Evolutionary conservation across 2,113 vertebrate species (phyloP), one percentile per base, ranked within the genome.

Genomic region (Melozone crissalis): DNA sequence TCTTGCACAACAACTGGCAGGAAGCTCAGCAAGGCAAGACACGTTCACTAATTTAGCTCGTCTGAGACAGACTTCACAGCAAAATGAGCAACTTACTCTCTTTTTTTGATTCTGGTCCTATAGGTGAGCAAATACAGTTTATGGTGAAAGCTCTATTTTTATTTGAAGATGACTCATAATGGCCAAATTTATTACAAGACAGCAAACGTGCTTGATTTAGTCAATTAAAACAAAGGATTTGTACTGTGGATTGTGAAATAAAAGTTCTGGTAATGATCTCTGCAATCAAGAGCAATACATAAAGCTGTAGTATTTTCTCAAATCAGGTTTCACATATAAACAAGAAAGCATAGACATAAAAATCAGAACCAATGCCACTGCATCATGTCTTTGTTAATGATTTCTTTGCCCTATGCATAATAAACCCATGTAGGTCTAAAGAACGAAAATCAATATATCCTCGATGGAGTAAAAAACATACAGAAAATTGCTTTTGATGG

Each of bases 381-480:
- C 15, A 72, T 39, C 23, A 8, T 39, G 26, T 6, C 51, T 89
- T 76, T 76, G 35, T 39, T 80, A 55, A 16, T 43, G 7, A 71
- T 16, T 69, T 81, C 27, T 76, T 52, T 86, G 23, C 23, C 27
- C 27, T 35, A 35, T 3, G 8, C 6, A 44, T 44, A 89, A 69
- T 7, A 73, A 9, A 73, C 5, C 15, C 28, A 54, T 0, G 0
- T 7, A 63, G 9, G 24, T 28, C 58, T 13, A 66, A 74, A 52
- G 11, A 91, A 83, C 4, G 8, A 9, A 39, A 55, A 76, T 8
- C 4, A 16, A 3, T 33, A 65, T 66, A 30, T 71, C 27, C 13
- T 33, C 74, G 24, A 3, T 19, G n/a, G 11, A 84, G 8, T 20
- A 77, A 49, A 61, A 91, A 68, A 77, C 5, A 49, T 7, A 20